Evolutionary conservation across 2,888 invertebrate species (phyloP).

Genomic region (Drosophila leonis): DNA sequence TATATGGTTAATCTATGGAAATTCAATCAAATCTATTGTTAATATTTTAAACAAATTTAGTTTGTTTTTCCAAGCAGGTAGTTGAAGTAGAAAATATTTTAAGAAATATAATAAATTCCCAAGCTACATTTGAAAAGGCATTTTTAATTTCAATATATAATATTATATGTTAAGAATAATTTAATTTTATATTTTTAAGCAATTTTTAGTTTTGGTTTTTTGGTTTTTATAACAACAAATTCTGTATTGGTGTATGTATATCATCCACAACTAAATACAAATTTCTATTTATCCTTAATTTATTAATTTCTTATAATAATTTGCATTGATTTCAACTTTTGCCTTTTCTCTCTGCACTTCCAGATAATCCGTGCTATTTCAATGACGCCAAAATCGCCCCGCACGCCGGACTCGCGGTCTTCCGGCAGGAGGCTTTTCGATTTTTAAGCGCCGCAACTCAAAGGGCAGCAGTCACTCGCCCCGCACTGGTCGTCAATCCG

Average conservation of each 20-base stretch:
- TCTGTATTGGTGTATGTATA: too few species aligned
- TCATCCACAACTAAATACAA: too few species aligned
- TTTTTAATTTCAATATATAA: too few species aligned
- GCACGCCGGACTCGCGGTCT: constrained; percentile 84
- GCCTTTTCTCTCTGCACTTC: constrained; percentile 25
- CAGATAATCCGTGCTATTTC: constrained; percentile 85
- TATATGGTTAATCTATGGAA: too few species aligned
- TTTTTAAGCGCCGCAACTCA: constrained; percentile 84
- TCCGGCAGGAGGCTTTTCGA: constrained; percentile 83
- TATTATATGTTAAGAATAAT: neutral
- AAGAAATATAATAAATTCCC: too few species aligned
- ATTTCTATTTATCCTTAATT: neutral
- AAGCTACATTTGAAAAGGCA: too few species aligned
- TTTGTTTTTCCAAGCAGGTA: too few species aligned
- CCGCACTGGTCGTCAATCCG: constrained; percentile 64
- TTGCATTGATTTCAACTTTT: neutral
- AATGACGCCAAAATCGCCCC: constrained; percentile 85
- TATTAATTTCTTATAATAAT: neutral
- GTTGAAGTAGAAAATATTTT: too few species aligned
- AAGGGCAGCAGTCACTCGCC: constrained; percentile 83
- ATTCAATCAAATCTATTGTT: too few species aligned
- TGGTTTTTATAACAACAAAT: too few species aligned
- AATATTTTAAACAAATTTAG: too few species aligned
- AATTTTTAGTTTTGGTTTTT: too few species aligned
- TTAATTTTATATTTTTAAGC: neutral